Base-by-base conservation (phyloP, 2,888 invertebrate genomes). In the Heteropelma amictum region DNA sequence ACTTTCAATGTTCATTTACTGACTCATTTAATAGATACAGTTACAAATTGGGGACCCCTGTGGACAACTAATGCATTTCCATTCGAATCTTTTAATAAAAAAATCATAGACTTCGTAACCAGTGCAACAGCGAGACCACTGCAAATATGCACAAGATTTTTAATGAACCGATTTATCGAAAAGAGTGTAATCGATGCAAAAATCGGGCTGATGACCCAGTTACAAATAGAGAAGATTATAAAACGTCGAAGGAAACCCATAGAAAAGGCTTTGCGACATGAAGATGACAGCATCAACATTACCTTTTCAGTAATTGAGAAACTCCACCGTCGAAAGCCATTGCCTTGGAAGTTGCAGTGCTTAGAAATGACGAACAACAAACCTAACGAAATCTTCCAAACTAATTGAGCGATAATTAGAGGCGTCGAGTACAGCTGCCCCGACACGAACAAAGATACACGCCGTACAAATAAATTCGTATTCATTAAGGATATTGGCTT, bases 1-100 rank as follows among this genome's bases (percentile, higher is more conserved):
- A 69, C 47, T 5, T 79, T 51, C 40, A 79, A 79, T 38, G 38
- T 75, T 7, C 75, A 79, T 42, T 19, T 78, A 3, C 10, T 76
- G 14, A 53, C 19, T 26, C 76, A 78, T 26, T 26, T 78, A 0
- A 40, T 58, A 0, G 30, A 49, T 8, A 53, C 53, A 12, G 72
- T 75, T 3, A 47, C 23, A 12, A 30, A 53, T 33, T 33, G 51
- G 19, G 33, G 51, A 10, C 33, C 51, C 2, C 14, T 33, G 30
- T 30, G 33, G 33, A 17, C 17, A 0, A 14, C 14, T 14, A 14
- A 19, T 30, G 30, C 30, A 2, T 53, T 53, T 17, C 51, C 30
- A 30, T 53, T 53, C 8, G 33, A 53, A 30, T 53, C 30, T 2
- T 53, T 17, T 14, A 53, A 53, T 33, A 30, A 33, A 17, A 28